A percentile compares a stretch with the other conserved stretches of the same genome.
Evolutionary conservation across 92 coral and sea anemone genomes (phyloP).

Genomic region (Actinernus sp.): DNA sequence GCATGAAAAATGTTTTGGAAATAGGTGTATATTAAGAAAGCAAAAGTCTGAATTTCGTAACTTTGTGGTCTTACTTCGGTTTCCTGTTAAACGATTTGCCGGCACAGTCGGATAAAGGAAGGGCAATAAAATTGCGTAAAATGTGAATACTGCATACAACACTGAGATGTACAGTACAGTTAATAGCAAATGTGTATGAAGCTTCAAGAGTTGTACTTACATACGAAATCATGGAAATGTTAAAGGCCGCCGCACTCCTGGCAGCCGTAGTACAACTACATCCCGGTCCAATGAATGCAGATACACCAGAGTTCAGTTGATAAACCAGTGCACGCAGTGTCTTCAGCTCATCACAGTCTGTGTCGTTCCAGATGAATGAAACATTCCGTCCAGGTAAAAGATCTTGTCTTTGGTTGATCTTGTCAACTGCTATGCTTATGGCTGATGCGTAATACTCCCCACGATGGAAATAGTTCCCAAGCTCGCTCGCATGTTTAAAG

Average conservation of each 20-base stretch:
- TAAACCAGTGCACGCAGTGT: constrained; percentile 80
- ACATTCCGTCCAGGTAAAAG: constrained; percentile 87
- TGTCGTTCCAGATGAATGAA: constrained; percentile 91
- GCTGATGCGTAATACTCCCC: constrained; percentile 91
- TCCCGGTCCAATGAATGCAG: constrained; percentile 94
- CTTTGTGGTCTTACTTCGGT: too few relatives aligned
- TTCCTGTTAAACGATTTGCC: too few relatives aligned
- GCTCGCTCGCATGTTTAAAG: constrained; percentile 59
- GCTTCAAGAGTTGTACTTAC: too few relatives aligned
- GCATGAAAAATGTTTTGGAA: too few relatives aligned
- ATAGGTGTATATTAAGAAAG: too few relatives aligned
- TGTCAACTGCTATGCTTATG: constrained; percentile 89
- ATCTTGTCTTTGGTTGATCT: constrained; percentile 65
- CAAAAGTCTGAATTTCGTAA: too few relatives aligned
- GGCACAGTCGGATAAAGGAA: too few relatives aligned
- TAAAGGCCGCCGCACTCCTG: constrained; percentile 91
- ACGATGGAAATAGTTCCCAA: constrained; percentile 75
- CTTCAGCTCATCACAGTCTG: constrained; percentile 81
- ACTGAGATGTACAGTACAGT: too few relatives aligned
- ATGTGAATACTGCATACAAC: too few relatives aligned
- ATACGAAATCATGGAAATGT: constrained; percentile 86
- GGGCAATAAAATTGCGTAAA: too few relatives aligned
- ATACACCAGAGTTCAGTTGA: constrained; percentile 81
- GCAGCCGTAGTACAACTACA: constrained; percentile 91
- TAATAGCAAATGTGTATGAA: too few relatives aligned